phyloP scores from a whole-genome alignment of 2,797 vertebrate genomes.

The Sebastes cheni region DNA sequence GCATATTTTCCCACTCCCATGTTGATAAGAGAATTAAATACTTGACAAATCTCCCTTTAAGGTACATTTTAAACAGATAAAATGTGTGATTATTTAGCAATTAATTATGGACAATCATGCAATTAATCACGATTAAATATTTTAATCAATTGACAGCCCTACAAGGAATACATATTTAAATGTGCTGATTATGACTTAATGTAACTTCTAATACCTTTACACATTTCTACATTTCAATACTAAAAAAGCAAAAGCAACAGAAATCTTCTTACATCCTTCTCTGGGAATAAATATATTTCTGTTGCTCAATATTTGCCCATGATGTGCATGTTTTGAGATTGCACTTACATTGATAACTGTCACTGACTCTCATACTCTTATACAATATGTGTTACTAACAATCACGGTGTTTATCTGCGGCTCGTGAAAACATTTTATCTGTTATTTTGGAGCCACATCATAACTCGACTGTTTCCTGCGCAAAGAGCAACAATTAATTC shows the following conservation, averaged over 20 bases:
- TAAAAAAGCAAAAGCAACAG: not conserved
- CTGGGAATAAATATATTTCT: too few relatives aligned
- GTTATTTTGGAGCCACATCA: not conserved
- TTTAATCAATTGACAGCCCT: too few relatives aligned
- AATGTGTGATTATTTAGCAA: too few relatives aligned
- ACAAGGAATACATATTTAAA: not conserved
- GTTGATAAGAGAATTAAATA: too few relatives aligned
- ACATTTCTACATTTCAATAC: not conserved
- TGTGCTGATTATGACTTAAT: not conserved
- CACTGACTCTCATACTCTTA: not conserved
- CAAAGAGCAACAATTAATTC: slow-evolving; percentile 12
- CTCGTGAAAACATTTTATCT: slow-evolving; percentile 3
- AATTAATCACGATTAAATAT: too few relatives aligned
- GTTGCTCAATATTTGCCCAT: not conserved
- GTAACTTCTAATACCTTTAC: not conserved
- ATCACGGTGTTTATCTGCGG: not conserved
- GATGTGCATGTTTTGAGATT: not conserved
- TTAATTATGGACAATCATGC: too few relatives aligned
- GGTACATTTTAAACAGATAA: too few relatives aligned
- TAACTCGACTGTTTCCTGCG: not conserved
- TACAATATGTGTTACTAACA: not conserved
- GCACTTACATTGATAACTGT: not conserved
- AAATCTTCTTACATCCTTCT: not conserved
- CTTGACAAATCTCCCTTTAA: too few relatives aligned
- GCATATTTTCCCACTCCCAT: fast-evolving